Conservation (phyloP, 1,140 invertebrate genomes). For the Drosophila repletoides region DNA sequence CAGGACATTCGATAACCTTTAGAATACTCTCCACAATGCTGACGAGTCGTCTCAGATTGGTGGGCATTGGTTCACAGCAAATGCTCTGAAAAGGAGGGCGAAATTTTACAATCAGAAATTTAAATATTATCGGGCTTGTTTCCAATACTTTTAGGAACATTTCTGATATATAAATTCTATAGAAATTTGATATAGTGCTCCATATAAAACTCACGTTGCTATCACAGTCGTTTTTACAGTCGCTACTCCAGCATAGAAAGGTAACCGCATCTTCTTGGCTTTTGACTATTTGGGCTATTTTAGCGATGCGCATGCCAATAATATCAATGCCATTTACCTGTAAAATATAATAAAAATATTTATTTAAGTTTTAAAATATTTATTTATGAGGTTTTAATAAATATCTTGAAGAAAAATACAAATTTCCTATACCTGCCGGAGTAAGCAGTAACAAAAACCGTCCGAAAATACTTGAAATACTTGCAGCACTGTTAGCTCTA, state of each 20-base stretch:
- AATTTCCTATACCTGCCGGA: too few species aligned
- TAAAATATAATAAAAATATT: neutral
- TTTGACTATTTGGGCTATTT: conserved; percentile 85
- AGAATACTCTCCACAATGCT: conserved; percentile 83
- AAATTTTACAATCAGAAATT: too few species aligned
- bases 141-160: too few species aligned
- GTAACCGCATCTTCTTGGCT: conserved; percentile 78
- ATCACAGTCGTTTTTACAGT: conserved; percentile 82
- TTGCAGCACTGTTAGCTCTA: too few species aligned
- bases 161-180: too few species aligned
- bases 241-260: conserved; percentile 83
- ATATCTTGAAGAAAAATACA: too few species aligned
- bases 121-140: too few species aligned
- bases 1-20: conserved; percentile 86
- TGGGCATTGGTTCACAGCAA: conserved; percentile 84
- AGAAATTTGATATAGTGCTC: neutral
- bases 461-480: too few species aligned
- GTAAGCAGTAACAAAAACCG: too few species aligned
- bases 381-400: neutral
- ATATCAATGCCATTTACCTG: conserved; percentile 85
- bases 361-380: neutral
- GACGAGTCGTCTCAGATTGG: conserved; percentile 83
- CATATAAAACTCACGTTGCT: conserved; percentile 70
- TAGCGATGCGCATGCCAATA: conserved; percentile 84
- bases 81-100: conserved; percentile 64